Evolutionary conservation across 2,113 vertebrate species (phyloP).

Genomic region (Cranoglanis bouderius): DNA sequence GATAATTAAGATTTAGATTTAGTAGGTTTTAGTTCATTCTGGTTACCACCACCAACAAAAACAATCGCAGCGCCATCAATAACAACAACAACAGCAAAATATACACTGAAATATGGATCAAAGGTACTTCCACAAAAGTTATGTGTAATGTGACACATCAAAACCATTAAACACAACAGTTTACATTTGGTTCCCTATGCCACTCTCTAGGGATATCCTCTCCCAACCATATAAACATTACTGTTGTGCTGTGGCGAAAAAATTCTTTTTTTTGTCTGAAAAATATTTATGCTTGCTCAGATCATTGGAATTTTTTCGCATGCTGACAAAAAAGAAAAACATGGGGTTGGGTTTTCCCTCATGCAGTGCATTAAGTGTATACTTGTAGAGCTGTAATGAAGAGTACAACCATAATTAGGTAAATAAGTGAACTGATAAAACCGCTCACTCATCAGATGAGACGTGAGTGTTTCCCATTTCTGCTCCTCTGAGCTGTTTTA

Average conservation of each 20-base stretch:
- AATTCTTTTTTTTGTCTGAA: constrained; percentile 4
- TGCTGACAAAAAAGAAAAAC: not conserved
- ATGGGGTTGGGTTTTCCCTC: not conserved
- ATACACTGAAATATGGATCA: not conserved
- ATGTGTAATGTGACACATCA: not conserved
- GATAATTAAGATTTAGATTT: not conserved
- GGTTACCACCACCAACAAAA: not conserved
- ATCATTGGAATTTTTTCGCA: constrained; percentile 32
- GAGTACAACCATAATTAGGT: not conserved
- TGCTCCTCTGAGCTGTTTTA: not conserved
- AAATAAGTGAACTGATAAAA: not conserved
- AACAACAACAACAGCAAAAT: not conserved
- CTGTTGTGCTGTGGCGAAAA: constrained; percentile 23
- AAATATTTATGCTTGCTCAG: constrained; percentile 48
- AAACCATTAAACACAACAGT: constrained; percentile 36
- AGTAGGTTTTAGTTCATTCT: not conserved
- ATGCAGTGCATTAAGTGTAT: not conserved
- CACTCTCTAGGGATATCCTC: constrained; percentile 23
- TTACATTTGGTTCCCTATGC: not conserved
- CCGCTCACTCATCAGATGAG: not conserved
- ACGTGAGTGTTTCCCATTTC: not conserved
- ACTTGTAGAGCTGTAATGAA: not conserved
- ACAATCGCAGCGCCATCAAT: not conserved
- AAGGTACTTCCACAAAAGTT: not conserved
- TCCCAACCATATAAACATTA: constrained; percentile 40